Evolutionary conservation across 2,888 invertebrate genomes (phyloP), one percentile per base, ranked within the genome.

Genomic region (Meteorus cinctellus): DNA sequence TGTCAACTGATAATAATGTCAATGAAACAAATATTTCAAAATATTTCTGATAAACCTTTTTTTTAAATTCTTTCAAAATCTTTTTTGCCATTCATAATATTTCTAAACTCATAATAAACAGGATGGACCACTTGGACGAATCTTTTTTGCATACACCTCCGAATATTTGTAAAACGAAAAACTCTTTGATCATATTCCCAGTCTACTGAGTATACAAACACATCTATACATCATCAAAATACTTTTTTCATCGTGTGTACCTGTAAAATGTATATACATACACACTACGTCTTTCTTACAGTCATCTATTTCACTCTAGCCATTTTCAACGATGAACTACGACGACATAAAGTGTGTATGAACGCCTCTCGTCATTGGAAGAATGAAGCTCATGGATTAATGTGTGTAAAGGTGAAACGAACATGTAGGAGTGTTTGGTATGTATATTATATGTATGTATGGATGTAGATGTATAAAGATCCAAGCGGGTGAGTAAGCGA

Each of bases 401-500:
- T 29, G 31, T 55, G 55, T 55, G 55, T 19, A 55, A 19, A 55
- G 19, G 19, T 55, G 10, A 55, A 55, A 55, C 19, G 55, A 55
- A n/a, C 55, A 19, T 24, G 48, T 48, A 48, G 19, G 10, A 55
- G 55, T 55, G 19, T 55, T 55, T 55, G 1, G 55, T 55, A 48
- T 48, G n/a, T 48, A 48, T 48, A 16, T 60, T 48, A 5, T 60
- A 60, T 60, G 29, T 27, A 29, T 60, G 24, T 60, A 24, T 60
- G 19, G 4, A 60, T 60, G 24, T 24, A 60, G 8, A 29, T 60
- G 19, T 60, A 55, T 55, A 80, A 76, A 75, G 69, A 74, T 69
- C 62, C 81, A 77, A 77, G 75, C 72, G 81, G 79, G 72, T 72
- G 78, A 75, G 79, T 78, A 80, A 82, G 80, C 77, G 80, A 80